These are phyloP conservation scores for Telmatochromis brachygnathus DNA, from an alignment of 2,113 vertebrate species.

Conservation along the genomic window DNA sequence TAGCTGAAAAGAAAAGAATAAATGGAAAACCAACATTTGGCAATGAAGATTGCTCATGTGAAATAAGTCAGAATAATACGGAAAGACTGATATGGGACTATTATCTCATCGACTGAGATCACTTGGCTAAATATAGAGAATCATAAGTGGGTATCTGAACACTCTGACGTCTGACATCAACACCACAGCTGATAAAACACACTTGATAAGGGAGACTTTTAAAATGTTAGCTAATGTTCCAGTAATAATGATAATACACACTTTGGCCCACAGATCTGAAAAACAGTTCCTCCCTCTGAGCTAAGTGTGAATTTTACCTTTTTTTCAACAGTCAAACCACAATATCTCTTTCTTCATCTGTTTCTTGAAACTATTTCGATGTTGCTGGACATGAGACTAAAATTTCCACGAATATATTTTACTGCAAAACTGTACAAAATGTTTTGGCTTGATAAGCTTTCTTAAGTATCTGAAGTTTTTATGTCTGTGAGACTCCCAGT, in stretches of 20 bases:
- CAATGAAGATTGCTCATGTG: not conserved
- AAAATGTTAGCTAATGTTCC: not conserved
- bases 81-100: not conserved
- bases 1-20: not conserved
- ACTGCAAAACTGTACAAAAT: not conserved
- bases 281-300: not conserved
- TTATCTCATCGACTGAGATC: not conserved
- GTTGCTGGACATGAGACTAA: not conserved
- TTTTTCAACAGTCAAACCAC: not conserved
- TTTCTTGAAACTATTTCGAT: not conserved
- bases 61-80: not conserved
- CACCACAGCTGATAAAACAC: not conserved
- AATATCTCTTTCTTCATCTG: not conserved
- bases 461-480: not conserved
- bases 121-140: not conserved
- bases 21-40: not conserved
- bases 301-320: not conserved
- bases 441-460: not conserved
- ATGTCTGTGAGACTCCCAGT: not conserved
- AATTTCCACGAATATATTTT: not conserved
- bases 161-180: not conserved
- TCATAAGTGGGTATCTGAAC: not conserved
- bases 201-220: not conserved
- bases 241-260: not conserved
- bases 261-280: not conserved